Evolutionary conservation across 2,113 vertebrate genomes (phyloP).

Genomic region (Aspiorhynchus laticeps): DNA sequence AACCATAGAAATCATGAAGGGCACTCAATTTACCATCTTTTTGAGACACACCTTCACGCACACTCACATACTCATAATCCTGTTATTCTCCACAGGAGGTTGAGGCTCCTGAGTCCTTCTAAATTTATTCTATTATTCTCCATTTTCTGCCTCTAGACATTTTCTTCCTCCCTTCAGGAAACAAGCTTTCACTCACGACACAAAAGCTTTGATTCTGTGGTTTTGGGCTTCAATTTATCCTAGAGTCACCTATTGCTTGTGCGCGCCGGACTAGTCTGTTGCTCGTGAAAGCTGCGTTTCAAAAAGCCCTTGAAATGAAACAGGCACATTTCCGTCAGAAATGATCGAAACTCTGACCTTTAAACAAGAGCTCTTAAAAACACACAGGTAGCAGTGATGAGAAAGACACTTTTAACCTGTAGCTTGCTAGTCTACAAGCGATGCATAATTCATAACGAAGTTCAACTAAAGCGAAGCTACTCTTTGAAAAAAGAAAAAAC

Average conservation of each 20-base stretch:
- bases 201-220: slow-evolving; percentile 37
- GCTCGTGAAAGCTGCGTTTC: slow-evolving; percentile 13
- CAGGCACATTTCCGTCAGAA: slow-evolving; percentile 19
- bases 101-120: not conserved
- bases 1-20: slow-evolving; percentile 1
- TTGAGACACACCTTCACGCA: not conserved
- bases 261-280: slow-evolving; percentile 3
- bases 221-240: slow-evolving; percentile 30
- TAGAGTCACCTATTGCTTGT: slow-evolving; percentile 22
- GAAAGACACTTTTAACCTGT: not conserved
- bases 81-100: slow-evolving; percentile 27
- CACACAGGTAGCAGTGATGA: not conserved
- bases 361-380: not conserved
- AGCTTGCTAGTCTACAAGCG: not conserved
- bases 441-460: not conserved
- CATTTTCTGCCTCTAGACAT: slow-evolving; percentile 17
- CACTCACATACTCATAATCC: slow-evolving; percentile 6
- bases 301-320: slow-evolving; percentile 36
- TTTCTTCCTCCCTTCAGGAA: slow-evolving; percentile 46
- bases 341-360: slow-evolving; percentile 4
- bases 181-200: slow-evolving; percentile 46
- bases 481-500: not conserved
- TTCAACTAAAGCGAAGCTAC: not conserved
- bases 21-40: not conserved
- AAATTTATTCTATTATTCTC: slow-evolving; percentile 36